Conservation (phyloP, 2,797 vertebrate species). For the Sebastes kiyomatsui region DNA sequence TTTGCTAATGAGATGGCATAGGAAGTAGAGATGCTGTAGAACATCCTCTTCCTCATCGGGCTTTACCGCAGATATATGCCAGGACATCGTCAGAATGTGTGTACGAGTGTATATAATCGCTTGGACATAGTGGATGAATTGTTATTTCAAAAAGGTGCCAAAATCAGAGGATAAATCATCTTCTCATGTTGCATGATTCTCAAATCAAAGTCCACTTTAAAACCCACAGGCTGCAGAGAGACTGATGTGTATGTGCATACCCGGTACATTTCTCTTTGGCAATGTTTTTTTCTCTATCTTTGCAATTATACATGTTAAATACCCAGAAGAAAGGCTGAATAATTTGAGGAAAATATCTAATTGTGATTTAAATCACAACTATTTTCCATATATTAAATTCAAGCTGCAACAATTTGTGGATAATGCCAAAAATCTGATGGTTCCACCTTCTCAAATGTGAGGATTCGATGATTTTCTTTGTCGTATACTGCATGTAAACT, state of each 20-base stretch:
- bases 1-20: slow-evolving; percentile 20
- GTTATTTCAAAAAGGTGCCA: neutral
- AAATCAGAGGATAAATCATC: neutral
- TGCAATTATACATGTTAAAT: neutral
- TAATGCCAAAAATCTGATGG: neutral
- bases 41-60: neutral
- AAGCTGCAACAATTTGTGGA: neutral
- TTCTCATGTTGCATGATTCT: neutral
- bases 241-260: neutral
- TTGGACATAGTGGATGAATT: neutral
- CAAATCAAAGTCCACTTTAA: neutral
- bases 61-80: neutral
- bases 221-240: neutral
- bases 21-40: slow-evolving; percentile 20
- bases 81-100: neutral
- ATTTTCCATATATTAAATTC: neutral
- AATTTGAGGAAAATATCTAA: neutral
- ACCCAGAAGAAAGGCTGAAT: neutral
- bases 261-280: neutral
- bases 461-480: neutral
- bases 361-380: neutral
- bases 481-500: neutral
- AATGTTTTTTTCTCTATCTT: neutral
- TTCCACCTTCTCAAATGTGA: neutral
- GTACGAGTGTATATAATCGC: neutral